Conservation (phyloP, 2,113 vertebrate species). For the Ia io region DNA sequence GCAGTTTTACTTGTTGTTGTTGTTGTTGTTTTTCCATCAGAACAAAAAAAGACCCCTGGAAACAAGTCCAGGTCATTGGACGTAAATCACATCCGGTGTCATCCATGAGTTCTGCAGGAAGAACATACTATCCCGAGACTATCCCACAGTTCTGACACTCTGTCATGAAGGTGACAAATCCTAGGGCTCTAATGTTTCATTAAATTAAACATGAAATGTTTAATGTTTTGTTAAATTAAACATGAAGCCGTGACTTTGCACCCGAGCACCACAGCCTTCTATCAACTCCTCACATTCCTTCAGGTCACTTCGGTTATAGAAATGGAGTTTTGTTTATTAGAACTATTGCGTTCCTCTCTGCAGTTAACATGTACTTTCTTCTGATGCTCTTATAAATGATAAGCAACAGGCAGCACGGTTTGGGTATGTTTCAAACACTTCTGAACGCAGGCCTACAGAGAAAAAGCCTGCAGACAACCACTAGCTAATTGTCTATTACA, state of each 20-base stretch:
- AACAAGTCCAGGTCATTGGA: conserved; percentile 30
- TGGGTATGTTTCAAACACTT: not conserved
- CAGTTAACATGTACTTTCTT: conserved; percentile 57
- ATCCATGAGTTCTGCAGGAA: conserved; percentile 54
- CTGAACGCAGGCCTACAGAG: not conserved
- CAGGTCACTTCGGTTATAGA: conserved; percentile 69
- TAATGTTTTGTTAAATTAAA: conserved; percentile 85
- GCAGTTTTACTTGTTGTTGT: conserved; percentile 71
- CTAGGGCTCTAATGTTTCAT: conserved; percentile 78
- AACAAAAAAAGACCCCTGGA: not conserved
- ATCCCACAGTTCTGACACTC: conserved; percentile 66
- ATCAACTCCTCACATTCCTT: conserved; percentile 72
- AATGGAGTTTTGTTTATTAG: conserved; percentile 45
- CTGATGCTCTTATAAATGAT: conserved; percentile 18
- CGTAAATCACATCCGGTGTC: conserved; percentile 35
- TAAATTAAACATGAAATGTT: conserved; percentile 86
- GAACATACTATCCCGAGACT: conserved; percentile 58
- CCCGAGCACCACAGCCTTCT: conserved; percentile 77
- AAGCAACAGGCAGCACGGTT: not conserved
- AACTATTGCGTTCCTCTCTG: conserved; percentile 47
- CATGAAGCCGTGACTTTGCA: conserved; percentile 80
- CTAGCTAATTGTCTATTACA: not conserved
- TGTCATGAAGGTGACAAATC: conserved; percentile 80
- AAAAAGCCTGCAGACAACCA: not conserved
- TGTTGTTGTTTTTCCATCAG: conserved; percentile 42